phyloP scores from a whole-genome alignment of 2,113 vertebrate species.

The Sylvilagus bachmani region DNA sequence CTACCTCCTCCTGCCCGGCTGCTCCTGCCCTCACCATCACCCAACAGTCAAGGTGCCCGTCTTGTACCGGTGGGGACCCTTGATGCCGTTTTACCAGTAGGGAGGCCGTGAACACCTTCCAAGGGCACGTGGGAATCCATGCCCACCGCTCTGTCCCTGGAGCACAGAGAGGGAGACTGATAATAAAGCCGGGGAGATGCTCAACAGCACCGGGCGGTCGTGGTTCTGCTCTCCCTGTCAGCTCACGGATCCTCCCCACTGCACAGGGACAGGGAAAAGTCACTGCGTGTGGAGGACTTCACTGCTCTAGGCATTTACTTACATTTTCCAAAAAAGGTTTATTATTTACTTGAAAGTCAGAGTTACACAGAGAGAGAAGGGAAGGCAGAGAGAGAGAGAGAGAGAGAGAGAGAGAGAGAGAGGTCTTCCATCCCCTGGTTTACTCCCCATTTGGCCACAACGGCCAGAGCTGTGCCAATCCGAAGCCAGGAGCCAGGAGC shows the following conservation, averaged over 20 bases:
- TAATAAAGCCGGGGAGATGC: constrained; percentile 52
- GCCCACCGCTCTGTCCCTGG: too few relatives aligned
- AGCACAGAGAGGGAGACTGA: neutral
- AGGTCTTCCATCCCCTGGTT: too few relatives aligned
- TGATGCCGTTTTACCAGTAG: constrained; percentile 78
- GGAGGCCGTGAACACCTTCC: neutral
- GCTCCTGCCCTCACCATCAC: neutral
- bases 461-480: too few relatives aligned
- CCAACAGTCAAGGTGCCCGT: constrained; percentile 39
- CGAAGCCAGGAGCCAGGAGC: too few relatives aligned
- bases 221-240: neutral
- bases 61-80: constrained; percentile 68
- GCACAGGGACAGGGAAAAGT: neutral
- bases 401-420: too few relatives aligned
- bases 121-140: neutral
- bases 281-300: neutral
- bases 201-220: too few relatives aligned
- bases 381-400: too few relatives aligned
- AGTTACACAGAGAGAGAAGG: too few relatives aligned
- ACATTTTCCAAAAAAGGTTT: too few relatives aligned
- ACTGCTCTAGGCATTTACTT: too few relatives aligned
- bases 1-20: constrained; percentile 51
- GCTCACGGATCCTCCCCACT: neutral
- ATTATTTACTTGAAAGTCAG: too few relatives aligned
- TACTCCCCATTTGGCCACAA: too few relatives aligned